These are phyloP conservation scores for Aethes cnicana DNA, from an alignment of 2,888 invertebrate genomes.

Conservation along the genomic window DNA sequence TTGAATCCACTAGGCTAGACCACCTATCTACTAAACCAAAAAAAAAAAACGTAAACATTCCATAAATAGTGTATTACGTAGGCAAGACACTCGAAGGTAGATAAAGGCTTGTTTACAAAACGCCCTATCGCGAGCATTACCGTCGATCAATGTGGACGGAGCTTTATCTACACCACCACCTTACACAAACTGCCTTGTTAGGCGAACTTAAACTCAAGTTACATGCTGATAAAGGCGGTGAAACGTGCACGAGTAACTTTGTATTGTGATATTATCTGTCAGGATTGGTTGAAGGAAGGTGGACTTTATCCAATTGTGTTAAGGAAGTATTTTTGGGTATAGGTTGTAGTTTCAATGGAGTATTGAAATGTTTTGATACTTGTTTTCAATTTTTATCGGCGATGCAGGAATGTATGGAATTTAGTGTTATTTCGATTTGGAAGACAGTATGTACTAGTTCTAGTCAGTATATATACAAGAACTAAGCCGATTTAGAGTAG, in stretches of 20 bases:
- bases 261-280: neutral
- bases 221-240: neutral
- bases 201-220: neutral
- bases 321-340: neutral
- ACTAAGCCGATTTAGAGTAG: too few species aligned
- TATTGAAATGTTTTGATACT: neutral
- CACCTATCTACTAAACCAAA: conserved; percentile 8
- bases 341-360: neutral
- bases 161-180: conserved; percentile 27
- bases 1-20: too few species aligned
- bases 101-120: conserved; percentile 41
- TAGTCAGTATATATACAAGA: too few species aligned
- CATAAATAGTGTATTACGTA: conserved; percentile 28
- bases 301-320: neutral
- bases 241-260: neutral
- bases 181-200: neutral
- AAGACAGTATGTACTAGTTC: too few species aligned
- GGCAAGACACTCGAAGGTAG: conserved; percentile 34
- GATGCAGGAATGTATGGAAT: too few species aligned
- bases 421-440: too few species aligned
- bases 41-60: conserved; percentile 19
- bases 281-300: neutral
- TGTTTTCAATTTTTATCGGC: too few species aligned
- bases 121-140: conserved; percentile 36
- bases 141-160: conserved; percentile 34